Evolutionary conservation across 2,113 vertebrate species (phyloP).

Genomic region (Nanger granti): DNA sequence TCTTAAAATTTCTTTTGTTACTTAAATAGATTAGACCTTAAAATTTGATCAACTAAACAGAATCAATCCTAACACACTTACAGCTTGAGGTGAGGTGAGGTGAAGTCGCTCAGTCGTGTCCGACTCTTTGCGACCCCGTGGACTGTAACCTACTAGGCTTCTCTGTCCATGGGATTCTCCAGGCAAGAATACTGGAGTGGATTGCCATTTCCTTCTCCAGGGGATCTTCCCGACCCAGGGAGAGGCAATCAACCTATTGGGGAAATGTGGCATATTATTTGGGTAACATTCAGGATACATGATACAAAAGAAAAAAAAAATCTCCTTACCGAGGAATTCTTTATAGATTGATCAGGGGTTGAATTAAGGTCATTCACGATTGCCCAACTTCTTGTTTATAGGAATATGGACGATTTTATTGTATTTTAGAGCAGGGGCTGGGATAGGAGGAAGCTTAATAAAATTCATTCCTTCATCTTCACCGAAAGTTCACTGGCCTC

Average conservation of each 20-base stretch:
- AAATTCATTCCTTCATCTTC: constrained; percentile 14
- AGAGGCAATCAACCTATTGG: not conserved
- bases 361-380: not conserved
- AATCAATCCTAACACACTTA: not conserved
- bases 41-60: not conserved
- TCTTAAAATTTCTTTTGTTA: not conserved
- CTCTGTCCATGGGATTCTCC: too few relatives aligned
- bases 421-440: not conserved
- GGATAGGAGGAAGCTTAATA: not conserved
- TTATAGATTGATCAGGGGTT: not conserved
- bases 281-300: not conserved
- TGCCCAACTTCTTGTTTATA: not conserved
- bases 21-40: not conserved
- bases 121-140: too few relatives aligned
- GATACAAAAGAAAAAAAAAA: not conserved
- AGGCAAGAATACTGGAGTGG: too few relatives aligned
- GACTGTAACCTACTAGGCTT: too few relatives aligned
- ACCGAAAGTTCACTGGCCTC: not conserved
- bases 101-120: too few relatives aligned
- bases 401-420: not conserved
- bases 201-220: too few relatives aligned
- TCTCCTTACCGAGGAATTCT: not conserved
- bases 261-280: not conserved
- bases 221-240: too few relatives aligned
- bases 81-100: not conserved